Base-by-base conservation (phyloP, 2,888 invertebrate species). In the Tetragonula carbonaria region DNA sequence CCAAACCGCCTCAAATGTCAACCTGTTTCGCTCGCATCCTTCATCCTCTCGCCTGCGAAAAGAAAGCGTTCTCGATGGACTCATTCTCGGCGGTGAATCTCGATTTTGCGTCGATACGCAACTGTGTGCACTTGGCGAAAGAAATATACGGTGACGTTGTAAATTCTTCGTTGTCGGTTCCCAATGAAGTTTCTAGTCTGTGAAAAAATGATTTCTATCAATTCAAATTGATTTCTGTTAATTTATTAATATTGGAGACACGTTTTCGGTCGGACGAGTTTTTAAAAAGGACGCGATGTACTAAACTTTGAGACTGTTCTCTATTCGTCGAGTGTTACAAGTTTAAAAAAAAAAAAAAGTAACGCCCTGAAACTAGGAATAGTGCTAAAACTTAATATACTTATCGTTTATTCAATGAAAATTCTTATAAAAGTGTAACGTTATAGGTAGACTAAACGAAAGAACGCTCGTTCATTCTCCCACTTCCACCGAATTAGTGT, bases 1-100 rank as follows among this genome's bases (percentile, higher is more conserved):
- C 82, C 80, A 80, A 78, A 87, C 8, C 14, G 33, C 13, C 62
- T 70, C 45, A 79, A 78, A 72, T 80, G 78, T 75, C 87, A 88
- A 85, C 82, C 86, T 85, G 82, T 85, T 85, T 67, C 18, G 57
- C 33, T 38, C 45, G 38, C 77, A 76, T 77, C 75, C 84, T 74
- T 71, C 53, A 87, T 85, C 72, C 45, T 45, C 2, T 53, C 75
- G 38, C 77, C 16, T 53, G 72, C 8, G 62, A 55, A 77, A 66
- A 68, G 51, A 81, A 83, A 76, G 59, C 51, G 21, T 21, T 67
- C 28, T 28, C 50, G 50, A 57, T 53, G 23, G 23, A 11, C 21
- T 23, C 0, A 65, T 33, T 65, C 28, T 62, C 23, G 21, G 4
- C 21, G 11, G 28, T 28, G n/a, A 59, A n/a, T 14, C 57, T 59